A percentile compares a stretch with the other conserved stretches of the same genome.
Evolutionary conservation across 2,888 invertebrate genomes (phyloP).

Genomic region (Bimastos eiseni): DNA sequence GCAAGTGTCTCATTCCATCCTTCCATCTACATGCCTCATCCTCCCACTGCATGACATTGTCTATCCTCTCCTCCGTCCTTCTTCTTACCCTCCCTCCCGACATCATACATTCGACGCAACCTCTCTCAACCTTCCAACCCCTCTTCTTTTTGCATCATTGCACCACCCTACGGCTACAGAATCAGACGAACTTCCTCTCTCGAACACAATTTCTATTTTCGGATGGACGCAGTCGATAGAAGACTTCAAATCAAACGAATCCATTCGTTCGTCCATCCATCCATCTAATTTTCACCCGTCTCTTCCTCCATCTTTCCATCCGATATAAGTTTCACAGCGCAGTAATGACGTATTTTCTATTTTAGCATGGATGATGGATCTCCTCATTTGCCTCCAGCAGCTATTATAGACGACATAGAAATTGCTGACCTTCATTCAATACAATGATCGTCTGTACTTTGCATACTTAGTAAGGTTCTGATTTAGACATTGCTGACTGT

Average conservation of each 20-base stretch:
- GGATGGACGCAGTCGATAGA: neutral
- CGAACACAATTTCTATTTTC: neutral
- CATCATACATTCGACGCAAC: neutral
- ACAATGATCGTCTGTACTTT: neutral
- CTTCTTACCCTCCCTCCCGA: neutral
- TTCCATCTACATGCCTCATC: neutral
- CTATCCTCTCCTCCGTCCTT: neutral
- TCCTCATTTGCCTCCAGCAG: neutral
- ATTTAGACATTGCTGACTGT: too few species aligned
- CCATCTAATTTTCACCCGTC: neutral
- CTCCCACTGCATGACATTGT: neutral
- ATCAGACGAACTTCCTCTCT: too few species aligned
- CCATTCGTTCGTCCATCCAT: neutral
- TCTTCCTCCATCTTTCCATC: neutral
- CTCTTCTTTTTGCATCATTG: neutral
- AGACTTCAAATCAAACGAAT: neutral
- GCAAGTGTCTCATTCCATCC: neutral
- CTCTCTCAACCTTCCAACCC: neutral
- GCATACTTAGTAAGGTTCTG: neutral
- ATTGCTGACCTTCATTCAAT: neutral
- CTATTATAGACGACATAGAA: neutral
- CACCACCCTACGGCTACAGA: neutral
- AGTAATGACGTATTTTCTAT: neutral
- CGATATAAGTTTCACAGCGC: neutral
- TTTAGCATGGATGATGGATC: neutral